Evolutionary conservation across 2,888 invertebrate species (phyloP).

Genomic region (Tenthredo livida): DNA sequence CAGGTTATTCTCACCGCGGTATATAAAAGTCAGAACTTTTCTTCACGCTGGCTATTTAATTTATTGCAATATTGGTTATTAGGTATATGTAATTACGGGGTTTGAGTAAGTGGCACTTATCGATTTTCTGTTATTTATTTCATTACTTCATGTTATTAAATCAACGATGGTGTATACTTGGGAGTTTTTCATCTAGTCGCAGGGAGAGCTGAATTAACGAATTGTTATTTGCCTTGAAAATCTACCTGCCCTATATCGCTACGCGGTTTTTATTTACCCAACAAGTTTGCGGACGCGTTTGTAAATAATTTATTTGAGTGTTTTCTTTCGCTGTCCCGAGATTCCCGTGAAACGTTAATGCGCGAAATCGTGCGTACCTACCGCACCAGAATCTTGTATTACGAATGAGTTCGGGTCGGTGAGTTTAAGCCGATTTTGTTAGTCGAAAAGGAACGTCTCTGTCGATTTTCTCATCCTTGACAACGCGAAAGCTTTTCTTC

Average conservation of each 20-base stretch:
- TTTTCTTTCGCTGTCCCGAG: slow-evolving; percentile 1
- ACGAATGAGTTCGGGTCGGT: slow-evolving; percentile 2
- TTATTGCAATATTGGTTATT: neutral
- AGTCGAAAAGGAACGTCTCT: neutral
- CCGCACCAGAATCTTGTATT: neutral
- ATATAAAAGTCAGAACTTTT: neutral
- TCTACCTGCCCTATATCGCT: neutral
- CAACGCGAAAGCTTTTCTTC: neutral
- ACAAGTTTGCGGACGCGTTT: neutral
- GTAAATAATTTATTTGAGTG: slow-evolving; percentile 4
- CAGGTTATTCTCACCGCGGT: neutral
- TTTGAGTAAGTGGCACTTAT: neutral
- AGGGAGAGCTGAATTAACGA: neutral
- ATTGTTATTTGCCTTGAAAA: neutral
- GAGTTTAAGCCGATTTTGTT: slow-evolving; percentile 6
- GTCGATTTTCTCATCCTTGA: slow-evolving; percentile 18
- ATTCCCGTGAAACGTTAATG: slow-evolving; percentile 11
- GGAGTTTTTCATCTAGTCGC: neutral
- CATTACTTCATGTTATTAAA: neutral
- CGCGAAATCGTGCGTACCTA: slow-evolving; percentile 22
- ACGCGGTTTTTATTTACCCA: neutral
- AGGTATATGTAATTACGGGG: neutral
- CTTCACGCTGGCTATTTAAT: neutral
- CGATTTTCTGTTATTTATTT: neutral
- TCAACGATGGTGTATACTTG: neutral